These are phyloP conservation scores for Panagrolaimus sp. DNA, from an alignment of 1,140 invertebrate genomes.

Conservation along the genomic window DNA sequence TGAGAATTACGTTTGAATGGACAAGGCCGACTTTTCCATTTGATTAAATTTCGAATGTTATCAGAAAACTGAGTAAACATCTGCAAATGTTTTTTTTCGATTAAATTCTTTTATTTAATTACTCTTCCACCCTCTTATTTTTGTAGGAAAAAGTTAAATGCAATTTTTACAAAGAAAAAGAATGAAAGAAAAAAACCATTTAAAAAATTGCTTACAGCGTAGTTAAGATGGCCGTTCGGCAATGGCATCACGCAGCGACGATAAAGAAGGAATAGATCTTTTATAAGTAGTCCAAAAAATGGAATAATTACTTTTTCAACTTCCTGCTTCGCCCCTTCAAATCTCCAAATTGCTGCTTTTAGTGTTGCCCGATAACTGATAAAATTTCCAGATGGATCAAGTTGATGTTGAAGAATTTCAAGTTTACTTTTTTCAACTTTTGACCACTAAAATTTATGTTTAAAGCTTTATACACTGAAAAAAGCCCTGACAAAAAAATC, in stretches of 20 bases:
- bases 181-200: too few relatives aligned
- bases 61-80: conserved; percentile 51
- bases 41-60: conserved; percentile 40
- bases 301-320: conserved; percentile 75
- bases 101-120: conserved; percentile 31
- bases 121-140: conserved; percentile 77
- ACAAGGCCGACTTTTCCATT: conserved; percentile 63
- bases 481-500: too few relatives aligned
- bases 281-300: conserved; percentile 83
- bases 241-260: conserved; percentile 72
- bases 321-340: conserved; percentile 75
- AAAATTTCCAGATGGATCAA: conserved; percentile 84
- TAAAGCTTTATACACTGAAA: background rate
- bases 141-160: conserved; percentile 77
- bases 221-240: conserved; percentile 79
- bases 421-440: conserved; percentile 76
- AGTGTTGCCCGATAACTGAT: conserved; percentile 78
- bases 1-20: conserved; percentile 74
- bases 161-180: conserved; percentile 72
- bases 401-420: conserved; percentile 81
- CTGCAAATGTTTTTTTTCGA: conserved; percentile 23
- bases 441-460: conserved; percentile 69
- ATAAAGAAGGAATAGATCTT: conserved; percentile 84
- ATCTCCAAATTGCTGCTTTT: conserved; percentile 82
- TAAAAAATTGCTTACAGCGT: conserved; percentile 63